Evolutionary conservation across 1,140 invertebrate genomes (phyloP).

Genomic region (Drosophila equinoxialis): DNA sequence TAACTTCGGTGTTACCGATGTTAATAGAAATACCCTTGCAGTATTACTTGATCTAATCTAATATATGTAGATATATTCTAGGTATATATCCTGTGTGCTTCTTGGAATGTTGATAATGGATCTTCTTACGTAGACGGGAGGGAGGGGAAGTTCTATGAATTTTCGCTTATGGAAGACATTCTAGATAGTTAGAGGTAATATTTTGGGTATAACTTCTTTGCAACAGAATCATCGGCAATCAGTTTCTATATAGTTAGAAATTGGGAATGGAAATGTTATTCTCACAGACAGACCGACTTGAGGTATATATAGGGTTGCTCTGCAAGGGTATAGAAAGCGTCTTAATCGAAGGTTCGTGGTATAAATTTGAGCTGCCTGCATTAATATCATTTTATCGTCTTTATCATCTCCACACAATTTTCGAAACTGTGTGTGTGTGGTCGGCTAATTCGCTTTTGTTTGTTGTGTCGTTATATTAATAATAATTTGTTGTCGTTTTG

Average conservation of each 20-base stretch:
- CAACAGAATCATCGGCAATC: no score
- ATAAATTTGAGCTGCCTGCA: neutral
- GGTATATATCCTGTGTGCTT: neutral
- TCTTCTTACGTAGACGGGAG: no score
- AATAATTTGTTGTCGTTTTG: conserved; percentile 25
- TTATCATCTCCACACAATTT: conserved; percentile 5
- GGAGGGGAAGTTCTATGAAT: neutral
- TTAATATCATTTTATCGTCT: neutral
- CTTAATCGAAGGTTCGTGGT: neutral
- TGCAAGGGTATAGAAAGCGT: conserved; percentile 2
- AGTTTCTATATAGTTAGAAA: no score
- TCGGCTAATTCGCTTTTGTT: conserved; percentile 26
- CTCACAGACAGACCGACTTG: neutral
- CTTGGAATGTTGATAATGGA: no score
- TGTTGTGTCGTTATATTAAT: conserved; percentile 3
- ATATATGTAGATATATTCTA: neutral
- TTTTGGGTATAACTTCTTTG: no score
- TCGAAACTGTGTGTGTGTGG: neutral
- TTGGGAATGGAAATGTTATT: no score
- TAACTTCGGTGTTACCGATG: conserved; percentile 33
- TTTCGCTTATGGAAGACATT: neutral
- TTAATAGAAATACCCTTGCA: neutral
- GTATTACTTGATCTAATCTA: neutral
- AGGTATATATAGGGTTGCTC: no score
- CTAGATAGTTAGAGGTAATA: neutral